Percentiles rank a stretch among this genome's conserved stretches.
Conservation (phyloP, 2,888 invertebrate species). For the Odontocolon sp. region DNA sequence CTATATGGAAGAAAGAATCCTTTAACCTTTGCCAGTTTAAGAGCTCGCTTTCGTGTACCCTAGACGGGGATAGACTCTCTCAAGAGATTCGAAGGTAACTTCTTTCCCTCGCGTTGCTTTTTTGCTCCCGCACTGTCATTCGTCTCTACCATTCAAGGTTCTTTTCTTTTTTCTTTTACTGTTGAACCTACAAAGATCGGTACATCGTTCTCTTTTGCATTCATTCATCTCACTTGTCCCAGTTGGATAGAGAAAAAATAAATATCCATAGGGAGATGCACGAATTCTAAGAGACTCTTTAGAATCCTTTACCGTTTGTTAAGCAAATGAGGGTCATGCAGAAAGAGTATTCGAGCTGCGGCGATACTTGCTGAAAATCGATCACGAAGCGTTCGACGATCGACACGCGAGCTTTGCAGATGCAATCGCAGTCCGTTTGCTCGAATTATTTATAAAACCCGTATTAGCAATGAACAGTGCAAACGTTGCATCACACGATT, state of each 20-base stretch:
- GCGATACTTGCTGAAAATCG: slow-evolving; percentile 1
- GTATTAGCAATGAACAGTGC: slow-evolving; percentile 5
- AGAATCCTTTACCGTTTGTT: slow-evolving; percentile 17
- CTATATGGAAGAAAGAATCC: too few species aligned
- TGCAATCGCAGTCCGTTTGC: background rate
- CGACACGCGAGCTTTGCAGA: background rate
- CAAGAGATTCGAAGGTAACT: background rate
- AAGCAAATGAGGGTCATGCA: slow-evolving; percentile 24
- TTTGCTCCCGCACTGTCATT: slow-evolving; percentile 38
- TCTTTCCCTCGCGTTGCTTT: too few species aligned
- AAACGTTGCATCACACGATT: background rate
- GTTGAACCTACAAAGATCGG: slow-evolving; percentile 23
- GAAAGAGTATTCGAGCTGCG: slow-evolving; percentile 23
- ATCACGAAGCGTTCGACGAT: slow-evolving; percentile 6
- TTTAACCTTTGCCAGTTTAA: slow-evolving; percentile 19
- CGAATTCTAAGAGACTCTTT: background rate
- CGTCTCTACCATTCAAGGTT: slow-evolving; percentile 23
- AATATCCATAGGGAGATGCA: slow-evolving; percentile 31
- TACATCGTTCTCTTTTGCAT: slow-evolving; percentile 18
- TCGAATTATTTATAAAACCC: background rate
- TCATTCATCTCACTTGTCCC: background rate
- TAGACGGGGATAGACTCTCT: slow-evolving; percentile 7
- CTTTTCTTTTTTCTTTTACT: slow-evolving; percentile 18
- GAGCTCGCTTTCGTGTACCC: slow-evolving; percentile 22
- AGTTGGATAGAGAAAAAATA: slow-evolving; percentile 12